These are phyloP conservation scores for Lophura nycthemera DNA, from an alignment of 2,113 vertebrate genomes.

Conservation along the genomic window DNA sequence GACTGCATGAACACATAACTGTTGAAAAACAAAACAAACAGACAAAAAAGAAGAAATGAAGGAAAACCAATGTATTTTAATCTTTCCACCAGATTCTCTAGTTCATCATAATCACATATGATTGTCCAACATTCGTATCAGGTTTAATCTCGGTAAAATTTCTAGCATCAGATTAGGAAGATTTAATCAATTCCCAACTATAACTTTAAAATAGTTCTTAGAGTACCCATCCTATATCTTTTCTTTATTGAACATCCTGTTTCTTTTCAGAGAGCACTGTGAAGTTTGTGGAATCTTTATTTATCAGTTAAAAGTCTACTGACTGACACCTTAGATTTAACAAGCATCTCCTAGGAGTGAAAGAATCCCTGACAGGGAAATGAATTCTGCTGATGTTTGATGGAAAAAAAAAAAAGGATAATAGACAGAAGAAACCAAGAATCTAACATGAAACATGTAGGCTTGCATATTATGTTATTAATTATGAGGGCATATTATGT, in stretches of 20 bases:
- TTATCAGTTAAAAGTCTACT: not conserved
- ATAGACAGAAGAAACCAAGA: not conserved
- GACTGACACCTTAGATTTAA: constrained; percentile 1
- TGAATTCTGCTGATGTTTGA: not conserved
- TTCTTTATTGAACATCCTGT: not conserved
- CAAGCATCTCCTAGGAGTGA: not conserved
- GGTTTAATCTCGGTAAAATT: not conserved
- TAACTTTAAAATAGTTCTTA: not conserved
- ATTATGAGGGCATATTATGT: not conserved
- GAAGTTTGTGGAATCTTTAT: not conserved
- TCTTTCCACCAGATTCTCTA: not conserved
- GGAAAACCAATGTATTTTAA: not conserved
- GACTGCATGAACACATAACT: not conserved
- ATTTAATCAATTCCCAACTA: not conserved
- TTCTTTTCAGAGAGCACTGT: not conserved
- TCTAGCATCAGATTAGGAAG: not conserved
- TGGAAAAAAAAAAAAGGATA: not conserved
- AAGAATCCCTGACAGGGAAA: not conserved
- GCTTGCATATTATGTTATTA: not conserved
- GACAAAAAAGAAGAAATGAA: not conserved
- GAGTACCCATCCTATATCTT: not conserved
- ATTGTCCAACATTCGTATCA: not conserved
- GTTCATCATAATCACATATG: not conserved
- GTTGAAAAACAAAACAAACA: not conserved
- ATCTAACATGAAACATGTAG: not conserved